These are phyloP conservation scores for Bimastos eiseni DNA, from an alignment of 2,888 invertebrate species.

Conservation along the genomic window DNA sequence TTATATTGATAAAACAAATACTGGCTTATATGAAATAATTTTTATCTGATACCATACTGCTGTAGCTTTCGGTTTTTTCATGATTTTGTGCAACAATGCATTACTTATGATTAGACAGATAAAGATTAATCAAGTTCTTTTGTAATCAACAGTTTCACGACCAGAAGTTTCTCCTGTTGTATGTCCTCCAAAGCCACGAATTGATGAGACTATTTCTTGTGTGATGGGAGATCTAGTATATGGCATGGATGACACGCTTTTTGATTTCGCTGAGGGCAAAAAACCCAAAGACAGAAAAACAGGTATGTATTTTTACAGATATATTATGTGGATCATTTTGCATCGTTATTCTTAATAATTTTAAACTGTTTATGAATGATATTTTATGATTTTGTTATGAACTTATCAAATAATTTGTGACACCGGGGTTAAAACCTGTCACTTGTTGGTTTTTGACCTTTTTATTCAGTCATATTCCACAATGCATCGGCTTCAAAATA, in stretches of 20 bases:
- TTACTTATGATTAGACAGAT: not conserved
- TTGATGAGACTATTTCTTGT: constrained; percentile 20
- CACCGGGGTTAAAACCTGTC: too few relatives aligned
- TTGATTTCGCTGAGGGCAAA: constrained; percentile 33
- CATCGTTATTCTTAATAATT: not conserved
- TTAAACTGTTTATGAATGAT: not conserved
- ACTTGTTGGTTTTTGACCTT: too few relatives aligned
- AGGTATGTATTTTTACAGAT: not conserved
- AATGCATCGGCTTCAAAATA: too few relatives aligned
- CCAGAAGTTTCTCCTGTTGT: not conserved
- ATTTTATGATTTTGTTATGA: too few relatives aligned
- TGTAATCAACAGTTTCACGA: not conserved
- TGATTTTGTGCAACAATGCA: not conserved
- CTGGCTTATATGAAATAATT: not conserved
- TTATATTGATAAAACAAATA: not conserved
- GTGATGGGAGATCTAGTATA: constrained; percentile 14
- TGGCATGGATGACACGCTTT: constrained; percentile 38
- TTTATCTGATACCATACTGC: not conserved
- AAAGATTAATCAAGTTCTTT: not conserved
- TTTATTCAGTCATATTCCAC: too few relatives aligned
- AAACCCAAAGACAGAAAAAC: constrained; percentile 15
- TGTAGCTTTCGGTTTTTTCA: not conserved
- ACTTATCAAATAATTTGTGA: too few relatives aligned
- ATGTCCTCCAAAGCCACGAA: constrained; percentile 18
- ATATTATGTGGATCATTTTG: not conserved